A percentile compares a stretch with the other conserved stretches of the same genome.
Conservation (phyloP, 1,140 invertebrate species). For the Conus ventricosus region DNA sequence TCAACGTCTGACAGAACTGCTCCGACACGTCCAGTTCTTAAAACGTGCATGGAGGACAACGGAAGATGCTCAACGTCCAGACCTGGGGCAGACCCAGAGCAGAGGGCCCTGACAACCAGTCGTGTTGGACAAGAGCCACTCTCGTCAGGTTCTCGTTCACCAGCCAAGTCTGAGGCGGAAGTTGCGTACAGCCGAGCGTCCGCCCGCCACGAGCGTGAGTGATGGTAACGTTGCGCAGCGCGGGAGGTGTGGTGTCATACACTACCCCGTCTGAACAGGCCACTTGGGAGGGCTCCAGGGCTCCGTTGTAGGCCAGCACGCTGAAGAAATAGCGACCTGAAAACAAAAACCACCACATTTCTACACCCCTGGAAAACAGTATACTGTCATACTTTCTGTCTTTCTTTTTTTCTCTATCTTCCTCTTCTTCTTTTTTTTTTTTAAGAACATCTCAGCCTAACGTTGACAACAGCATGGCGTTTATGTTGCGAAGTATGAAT, state of each 20-base stretch:
- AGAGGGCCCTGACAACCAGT: conserved; percentile 22
- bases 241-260: conserved; percentile 49
- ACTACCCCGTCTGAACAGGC: conserved; percentile 57
- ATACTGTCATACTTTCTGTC: no score
- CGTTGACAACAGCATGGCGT: no score
- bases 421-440: no score
- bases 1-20: conserved; percentile 27
- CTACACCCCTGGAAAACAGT: no score
- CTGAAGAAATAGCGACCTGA: conserved; percentile 41
- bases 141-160: conserved; percentile 44
- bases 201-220: conserved; percentile 28
- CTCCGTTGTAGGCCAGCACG: conserved; percentile 58
- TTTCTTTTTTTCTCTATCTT: no score
- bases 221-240: conserved; percentile 42
- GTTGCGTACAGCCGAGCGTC: conserved; percentile 39
- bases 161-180: conserved; percentile 31
- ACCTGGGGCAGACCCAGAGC: not conserved
- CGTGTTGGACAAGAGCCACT: conserved; percentile 28
- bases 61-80: conserved; percentile 11
- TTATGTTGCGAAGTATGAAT: no score
- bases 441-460: no score
- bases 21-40: conserved; percentile 26
- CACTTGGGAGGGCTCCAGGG: conserved; percentile 47
- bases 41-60: not conserved
- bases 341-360: not conserved